These are phyloP conservation scores for Urophycis tenuis DNA, from an alignment of 2,797 vertebrate genomes.

Conservation along the genomic window DNA sequence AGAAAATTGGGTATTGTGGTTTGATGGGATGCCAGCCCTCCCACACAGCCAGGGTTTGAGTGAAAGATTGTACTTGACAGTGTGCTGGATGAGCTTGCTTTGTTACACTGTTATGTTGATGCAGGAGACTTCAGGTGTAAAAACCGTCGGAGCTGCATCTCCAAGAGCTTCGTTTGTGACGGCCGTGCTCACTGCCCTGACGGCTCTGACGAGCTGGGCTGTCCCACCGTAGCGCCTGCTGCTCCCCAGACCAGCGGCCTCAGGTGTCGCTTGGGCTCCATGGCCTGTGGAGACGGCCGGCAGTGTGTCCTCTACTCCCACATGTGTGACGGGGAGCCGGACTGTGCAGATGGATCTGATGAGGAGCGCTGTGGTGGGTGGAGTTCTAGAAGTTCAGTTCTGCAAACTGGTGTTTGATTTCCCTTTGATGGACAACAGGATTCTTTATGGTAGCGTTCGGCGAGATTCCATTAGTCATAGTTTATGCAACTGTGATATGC, in stretches of 20 bases:
- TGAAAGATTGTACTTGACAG: background rate
- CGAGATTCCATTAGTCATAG: no score
- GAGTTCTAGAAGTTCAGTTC: background rate
- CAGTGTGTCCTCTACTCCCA: slow-evolving; percentile 63
- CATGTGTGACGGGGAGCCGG: slow-evolving; percentile 69
- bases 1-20: background rate
- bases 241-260: background rate
- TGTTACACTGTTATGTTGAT: background rate
- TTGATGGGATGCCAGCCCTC: background rate
- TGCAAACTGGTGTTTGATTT: no score
- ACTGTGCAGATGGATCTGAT: slow-evolving; percentile 73
- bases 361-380: slow-evolving; percentile 56
- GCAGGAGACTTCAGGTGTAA: slow-evolving; percentile 52
- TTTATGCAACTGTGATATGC: no score
- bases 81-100: no score
- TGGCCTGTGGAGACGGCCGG: slow-evolving; percentile 55
- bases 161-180: slow-evolving; percentile 57
- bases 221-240: background rate
- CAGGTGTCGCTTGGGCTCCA: slow-evolving; percentile 54
- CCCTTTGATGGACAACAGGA: no score
- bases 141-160: slow-evolving; percentile 59
- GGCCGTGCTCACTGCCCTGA: slow-evolving; percentile 62
- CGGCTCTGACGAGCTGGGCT: slow-evolving; percentile 61
- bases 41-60: background rate
- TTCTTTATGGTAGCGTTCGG: no score